Percentiles rank a stretch among this genome's conserved stretches.
Evolutionary conservation across 2,888 invertebrate genomes (phyloP).

Genomic region (Phymatocera aterrima): DNA sequence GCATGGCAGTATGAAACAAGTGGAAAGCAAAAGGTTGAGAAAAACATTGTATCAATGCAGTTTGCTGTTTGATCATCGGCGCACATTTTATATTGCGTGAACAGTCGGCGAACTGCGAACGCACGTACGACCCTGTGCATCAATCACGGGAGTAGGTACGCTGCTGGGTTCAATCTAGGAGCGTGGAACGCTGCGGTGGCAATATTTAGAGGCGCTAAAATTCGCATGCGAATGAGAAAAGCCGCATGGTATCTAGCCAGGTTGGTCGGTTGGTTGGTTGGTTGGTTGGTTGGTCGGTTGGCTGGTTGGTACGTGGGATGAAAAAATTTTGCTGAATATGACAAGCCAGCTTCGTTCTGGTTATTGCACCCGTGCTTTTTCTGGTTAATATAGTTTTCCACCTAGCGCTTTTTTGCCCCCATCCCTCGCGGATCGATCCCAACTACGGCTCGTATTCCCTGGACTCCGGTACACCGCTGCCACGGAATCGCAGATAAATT

Average conservation of each 20-base stretch:
- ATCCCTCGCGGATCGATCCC: conserved; percentile 5
- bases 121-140: neutral
- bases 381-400: conserved; percentile 38
- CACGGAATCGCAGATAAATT: conserved; percentile 8
- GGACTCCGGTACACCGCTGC: neutral
- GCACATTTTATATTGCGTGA: neutral
- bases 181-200: conserved; percentile 26
- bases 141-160: neutral
- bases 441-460: conserved; percentile 24
- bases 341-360: conserved; percentile 36
- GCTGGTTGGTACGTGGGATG: neutral
- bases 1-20: too few species aligned
- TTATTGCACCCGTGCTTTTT: conserved; percentile 42
- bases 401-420: neutral
- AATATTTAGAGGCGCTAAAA: conserved; percentile 39
- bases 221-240: conserved; percentile 36
- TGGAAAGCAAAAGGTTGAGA: too few species aligned
- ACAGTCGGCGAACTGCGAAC: neutral
- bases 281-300: neutral
- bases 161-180: conserved; percentile 13
- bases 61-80: neutral
- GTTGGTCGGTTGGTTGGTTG: neutral
- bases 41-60: neutral
- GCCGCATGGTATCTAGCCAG: neutral
- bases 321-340: conserved; percentile 36